These are phyloP conservation scores for Euclidia mi DNA, from an alignment of 2,888 invertebrate genomes.

Conservation along the genomic window DNA sequence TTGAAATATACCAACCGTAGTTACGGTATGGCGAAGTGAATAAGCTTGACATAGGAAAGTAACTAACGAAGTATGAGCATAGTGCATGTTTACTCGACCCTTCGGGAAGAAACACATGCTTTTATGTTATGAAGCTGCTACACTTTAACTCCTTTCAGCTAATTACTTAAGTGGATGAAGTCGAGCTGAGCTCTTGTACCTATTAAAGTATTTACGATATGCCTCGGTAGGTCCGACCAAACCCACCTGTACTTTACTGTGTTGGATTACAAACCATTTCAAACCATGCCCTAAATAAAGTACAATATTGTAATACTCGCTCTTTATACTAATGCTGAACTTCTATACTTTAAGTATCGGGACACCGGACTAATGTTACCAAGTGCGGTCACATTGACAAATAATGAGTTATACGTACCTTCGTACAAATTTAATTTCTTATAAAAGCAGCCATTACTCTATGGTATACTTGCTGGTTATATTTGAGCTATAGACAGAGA, in stretches of 20 bases:
- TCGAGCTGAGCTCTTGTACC: slow-evolving; percentile 24
- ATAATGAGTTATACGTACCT: too few species aligned
- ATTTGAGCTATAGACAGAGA: too few species aligned
- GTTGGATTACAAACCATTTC: slow-evolving; percentile 2
- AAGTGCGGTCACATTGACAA: too few species aligned
- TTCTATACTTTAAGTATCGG: too few species aligned
- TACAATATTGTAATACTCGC: too few species aligned
- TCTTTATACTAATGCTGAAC: not conserved
- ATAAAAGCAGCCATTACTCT: too few species aligned
- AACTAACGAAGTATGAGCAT: not conserved
- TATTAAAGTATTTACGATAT: slow-evolving; percentile 30
- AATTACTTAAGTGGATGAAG: slow-evolving; percentile 36
- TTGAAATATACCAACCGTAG: too few species aligned
- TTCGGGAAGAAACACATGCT: not conserved
- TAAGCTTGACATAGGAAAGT: not conserved
- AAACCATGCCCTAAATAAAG: too few species aligned
- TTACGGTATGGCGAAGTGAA: too few species aligned
- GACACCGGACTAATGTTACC: too few species aligned
- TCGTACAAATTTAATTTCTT: too few species aligned
- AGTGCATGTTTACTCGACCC: not conserved
- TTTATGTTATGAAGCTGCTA: slow-evolving; percentile 5
- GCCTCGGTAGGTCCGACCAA: slow-evolving; percentile 14
- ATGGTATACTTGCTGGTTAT: too few species aligned
- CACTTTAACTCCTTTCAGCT: slow-evolving; percentile 28
- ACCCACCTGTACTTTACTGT: slow-evolving; percentile 8